Percentiles rank a stretch among this genome's conserved stretches.
phyloP scores from a whole-genome alignment of 2,888 invertebrate species.

The Limenitis camilla region DNA sequence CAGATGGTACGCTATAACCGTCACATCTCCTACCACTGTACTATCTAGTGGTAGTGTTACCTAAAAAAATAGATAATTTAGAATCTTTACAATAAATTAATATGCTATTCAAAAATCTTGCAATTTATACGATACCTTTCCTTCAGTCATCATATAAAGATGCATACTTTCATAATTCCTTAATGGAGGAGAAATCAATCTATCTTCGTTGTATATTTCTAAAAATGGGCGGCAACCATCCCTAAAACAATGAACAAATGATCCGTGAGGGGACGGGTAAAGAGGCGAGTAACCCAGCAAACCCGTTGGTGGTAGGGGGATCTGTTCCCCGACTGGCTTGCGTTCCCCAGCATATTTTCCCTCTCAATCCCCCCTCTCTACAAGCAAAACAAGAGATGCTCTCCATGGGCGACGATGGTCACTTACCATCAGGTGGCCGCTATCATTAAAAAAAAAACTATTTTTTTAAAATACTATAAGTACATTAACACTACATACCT shows the following conservation, averaged over 20 bases:
- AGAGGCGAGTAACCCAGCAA: too few species aligned
- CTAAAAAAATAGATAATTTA: constrained; percentile 37
- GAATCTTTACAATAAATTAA: too few species aligned
- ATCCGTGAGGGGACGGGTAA: neutral
- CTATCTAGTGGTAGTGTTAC: constrained; percentile 80
- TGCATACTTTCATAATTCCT: constrained; percentile 94
- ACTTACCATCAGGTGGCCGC: too few species aligned
- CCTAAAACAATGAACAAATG: constrained; percentile 55
- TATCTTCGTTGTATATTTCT: constrained; percentile 92
- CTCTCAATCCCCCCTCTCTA: too few species aligned
- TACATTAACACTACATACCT: constrained; percentile 67
- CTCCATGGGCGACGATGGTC: too few species aligned
- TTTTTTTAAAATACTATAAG: too few species aligned
- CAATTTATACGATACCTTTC: constrained; percentile 68
- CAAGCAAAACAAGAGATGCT: too few species aligned
- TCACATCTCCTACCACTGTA: constrained; percentile 89
- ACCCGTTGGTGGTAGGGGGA: too few species aligned
- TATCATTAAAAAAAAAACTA: too few species aligned
- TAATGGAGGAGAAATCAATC: constrained; percentile 85
- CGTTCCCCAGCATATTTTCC: too few species aligned
- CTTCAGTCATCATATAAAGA: constrained; percentile 80
- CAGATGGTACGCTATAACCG: constrained; percentile 87
- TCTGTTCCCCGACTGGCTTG: too few species aligned
- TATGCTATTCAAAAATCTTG: neutral
- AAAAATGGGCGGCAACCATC: constrained; percentile 96